Evolutionary conservation across 2,113 vertebrate genomes (phyloP).

Genomic region (Carlito syrichta): DNA sequence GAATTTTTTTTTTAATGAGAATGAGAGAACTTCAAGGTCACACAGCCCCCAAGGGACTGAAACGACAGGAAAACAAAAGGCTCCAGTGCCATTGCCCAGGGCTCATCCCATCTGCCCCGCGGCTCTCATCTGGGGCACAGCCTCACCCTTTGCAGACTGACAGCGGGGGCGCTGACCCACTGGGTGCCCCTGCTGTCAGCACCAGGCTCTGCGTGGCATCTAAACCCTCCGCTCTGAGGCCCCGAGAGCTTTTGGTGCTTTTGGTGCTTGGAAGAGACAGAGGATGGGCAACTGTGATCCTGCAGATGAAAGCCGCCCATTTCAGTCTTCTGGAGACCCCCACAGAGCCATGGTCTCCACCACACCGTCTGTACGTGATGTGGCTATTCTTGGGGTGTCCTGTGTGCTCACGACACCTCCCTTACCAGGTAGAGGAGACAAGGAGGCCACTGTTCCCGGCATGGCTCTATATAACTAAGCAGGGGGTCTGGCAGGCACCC

Average conservation of each 20-base stretch:
- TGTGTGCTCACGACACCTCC: fast-evolving
- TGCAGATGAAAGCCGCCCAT: fast-evolving
- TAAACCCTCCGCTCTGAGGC: not conserved
- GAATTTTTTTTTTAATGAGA: not conserved
- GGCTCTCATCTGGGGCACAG: not conserved
- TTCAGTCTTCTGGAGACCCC: not conserved
- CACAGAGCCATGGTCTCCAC: fast-evolving
- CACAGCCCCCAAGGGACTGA: too few species aligned
- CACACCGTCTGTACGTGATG: fast-evolving
- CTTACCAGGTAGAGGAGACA: not conserved
- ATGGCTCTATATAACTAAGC: not conserved
- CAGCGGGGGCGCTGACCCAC: not conserved
- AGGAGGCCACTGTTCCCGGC: not conserved
- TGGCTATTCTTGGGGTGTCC: fast-evolving
- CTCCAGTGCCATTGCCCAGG: not conserved
- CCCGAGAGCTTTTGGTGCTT: fast-evolving
- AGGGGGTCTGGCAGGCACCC: too few species aligned
- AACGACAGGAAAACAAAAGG: not conserved
- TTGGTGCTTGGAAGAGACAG: not conserved
- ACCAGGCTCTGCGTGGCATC: not conserved
- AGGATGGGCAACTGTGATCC: fast-evolving
- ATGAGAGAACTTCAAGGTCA: not conserved
- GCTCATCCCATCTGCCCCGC: not conserved
- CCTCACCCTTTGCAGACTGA: not conserved
- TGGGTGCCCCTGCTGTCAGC: fast-evolving